Base-by-base conservation (phyloP, 2,113 vertebrate species). In the Acrocephalus kingi region DNA sequence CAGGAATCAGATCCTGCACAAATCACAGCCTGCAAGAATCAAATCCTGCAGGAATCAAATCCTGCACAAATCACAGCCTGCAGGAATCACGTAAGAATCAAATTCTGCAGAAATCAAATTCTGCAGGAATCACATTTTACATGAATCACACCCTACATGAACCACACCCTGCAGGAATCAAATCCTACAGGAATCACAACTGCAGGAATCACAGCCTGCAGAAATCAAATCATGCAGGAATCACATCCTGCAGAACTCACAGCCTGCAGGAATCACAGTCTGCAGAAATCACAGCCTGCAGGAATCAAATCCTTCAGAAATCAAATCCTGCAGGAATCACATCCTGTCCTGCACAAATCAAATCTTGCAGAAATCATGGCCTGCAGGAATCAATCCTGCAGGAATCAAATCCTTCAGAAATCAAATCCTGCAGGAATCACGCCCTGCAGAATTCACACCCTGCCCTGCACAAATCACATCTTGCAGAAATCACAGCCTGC, bases 51-150 rank as follows among this genome's bases (percentile, higher is more conserved):
- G 41, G 4, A 24, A 66, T 25, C 22, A 17, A 2, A 46, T 3
- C 15, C 31, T n/a, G 11, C 6, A 48, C 11, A 2, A 41, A 41
- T 24, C 21, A 13, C 2, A 41, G 1, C 30, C 31, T 48, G 45
- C 23, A 35, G 16, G 3, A 48, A 35, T n/a, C 31, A 5, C 3
- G n/a, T n/a, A n/a, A n/a, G n/a, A 46, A 19, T 35, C 16, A 3
- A 5, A 13, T 0, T 3, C 41, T 45, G 10, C 10, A 33, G 10
- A 0, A 56, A 35, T 45, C 20, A 30, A 3, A 19, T 0, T 18
- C 37, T 62, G 25, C 27, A 43, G 39, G 5, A 41, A 41, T 63
- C 27, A 13, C 16, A 21, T 1, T 13, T 15, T 43, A 6, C 43
- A 43, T 13, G 28, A 37, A 45, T n/a, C 43, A 10, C 1, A 43